Evolutionary conservation across 2,113 vertebrate genomes (phyloP), one percentile per base, ranked within the genome.

Genomic region (Gambusia holbrooki): DNA sequence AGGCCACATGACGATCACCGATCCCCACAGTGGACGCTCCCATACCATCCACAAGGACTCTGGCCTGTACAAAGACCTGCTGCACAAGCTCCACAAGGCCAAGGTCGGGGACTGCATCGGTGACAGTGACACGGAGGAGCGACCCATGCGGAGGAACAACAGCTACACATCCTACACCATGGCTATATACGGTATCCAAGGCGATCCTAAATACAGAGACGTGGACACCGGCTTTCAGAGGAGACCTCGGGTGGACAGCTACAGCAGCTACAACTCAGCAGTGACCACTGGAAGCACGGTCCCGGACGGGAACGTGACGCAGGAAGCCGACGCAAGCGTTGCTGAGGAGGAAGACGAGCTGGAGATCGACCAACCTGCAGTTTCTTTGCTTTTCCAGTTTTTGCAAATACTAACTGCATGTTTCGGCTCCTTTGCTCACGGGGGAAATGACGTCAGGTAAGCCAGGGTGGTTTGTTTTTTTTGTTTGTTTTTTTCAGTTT

Each of bases 151-250:
- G 25, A 96, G 98, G 62, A 98, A 97, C 90, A 99, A 99, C 90
- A 99, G 98, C 91, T 99, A 99, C 66, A 99, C 98, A 4, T 99
- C 97, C 13, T 99, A 99, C 80, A 99, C 98, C 51, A 97, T 98
- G 96, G 97, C 97, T 11, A 97, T 99, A 69, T 99, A 97, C 0
- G 98, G 98, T 74, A 98, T 99, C 92, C 96, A 96, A 1, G 92
- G 96, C 81, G 96, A 97, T 25, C 61, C 92, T 42, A 94, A 82
- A 80, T 95, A 96, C 2, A 92, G 85, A 1, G 96, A 97, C 2
- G 84, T 42, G 1, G 92, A 90, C 27, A 93, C 94, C 1, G 87
- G 75, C 4, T 76, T 93, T 35, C 96, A 95, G 92, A 96, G 96
- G 72, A 94, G 96, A 5, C 79, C 94, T 1, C 95, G 97, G 19